phyloP scores from a whole-genome alignment of 2,113 vertebrate species.

The Amazona vittata region DNA sequence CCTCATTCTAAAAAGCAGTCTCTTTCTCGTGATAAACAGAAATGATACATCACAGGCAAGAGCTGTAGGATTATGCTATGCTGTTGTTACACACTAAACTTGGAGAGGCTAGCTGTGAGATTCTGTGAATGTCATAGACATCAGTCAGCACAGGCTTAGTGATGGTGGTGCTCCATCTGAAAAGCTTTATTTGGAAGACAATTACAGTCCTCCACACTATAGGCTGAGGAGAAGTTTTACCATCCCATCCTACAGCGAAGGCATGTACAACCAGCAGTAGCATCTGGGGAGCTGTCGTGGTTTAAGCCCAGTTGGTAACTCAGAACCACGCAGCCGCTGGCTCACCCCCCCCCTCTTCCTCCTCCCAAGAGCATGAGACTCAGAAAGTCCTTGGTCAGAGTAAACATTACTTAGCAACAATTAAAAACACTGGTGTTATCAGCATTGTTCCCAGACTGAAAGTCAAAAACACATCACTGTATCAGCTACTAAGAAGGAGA shows the following conservation, averaged over 20 bases:
- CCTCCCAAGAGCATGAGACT: too few relatives aligned
- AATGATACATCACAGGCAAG: background rate
- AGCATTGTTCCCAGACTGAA: too few relatives aligned
- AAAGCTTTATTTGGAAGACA: background rate
- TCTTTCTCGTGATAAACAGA: background rate
- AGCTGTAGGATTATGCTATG: background rate
- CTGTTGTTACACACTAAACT: background rate
- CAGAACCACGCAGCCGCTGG: too few relatives aligned
- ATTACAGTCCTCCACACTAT: background rate
- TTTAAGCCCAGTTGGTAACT: too few relatives aligned
- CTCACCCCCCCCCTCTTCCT: too few relatives aligned
- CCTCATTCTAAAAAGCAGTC: background rate
- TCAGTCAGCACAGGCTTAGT: background rate
- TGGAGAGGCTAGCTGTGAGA: background rate
- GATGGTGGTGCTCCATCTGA: background rate
- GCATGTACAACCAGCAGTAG: background rate
- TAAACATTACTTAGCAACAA: too few relatives aligned
- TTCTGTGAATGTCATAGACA: background rate
- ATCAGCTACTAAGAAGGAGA: too few relatives aligned
- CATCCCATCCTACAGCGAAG: fast-evolving
- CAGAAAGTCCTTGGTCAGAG: too few relatives aligned
- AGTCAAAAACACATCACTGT: too few relatives aligned
- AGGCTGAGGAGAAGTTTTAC: background rate
- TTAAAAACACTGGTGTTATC: too few relatives aligned
- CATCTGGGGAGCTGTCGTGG: background rate